Conservation (phyloP, 1,140 invertebrate genomes). For the Apis cerana region DNA sequence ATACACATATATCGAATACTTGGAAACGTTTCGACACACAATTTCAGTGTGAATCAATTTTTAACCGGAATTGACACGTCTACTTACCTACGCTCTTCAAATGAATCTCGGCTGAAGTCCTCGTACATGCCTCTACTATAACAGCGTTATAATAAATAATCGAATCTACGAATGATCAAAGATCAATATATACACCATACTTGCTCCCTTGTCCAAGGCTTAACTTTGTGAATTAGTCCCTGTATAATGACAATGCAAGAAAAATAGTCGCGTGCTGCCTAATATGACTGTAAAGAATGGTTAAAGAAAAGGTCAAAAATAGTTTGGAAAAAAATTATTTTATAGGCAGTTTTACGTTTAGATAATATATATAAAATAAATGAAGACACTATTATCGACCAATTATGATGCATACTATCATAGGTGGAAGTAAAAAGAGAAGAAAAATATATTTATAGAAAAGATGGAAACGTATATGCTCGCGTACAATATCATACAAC, state of each 20-base stretch:
- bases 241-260: conserved; percentile 58
- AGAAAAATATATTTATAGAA: background rate
- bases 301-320: conserved; percentile 1
- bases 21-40: conserved; percentile 44
- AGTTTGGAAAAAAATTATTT: background rate
- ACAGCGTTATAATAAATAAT: conserved; percentile 79
- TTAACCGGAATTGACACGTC: conserved; percentile 57
- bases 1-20: conserved; percentile 13
- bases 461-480: background rate
- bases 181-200: conserved; percentile 66
- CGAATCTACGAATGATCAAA: conserved; percentile 71
- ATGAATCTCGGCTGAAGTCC: conserved; percentile 91
- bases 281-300: conserved; percentile 60
- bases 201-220: conserved; percentile 76
- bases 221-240: conserved; percentile 79
- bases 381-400: conserved; percentile 21
- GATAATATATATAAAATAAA: background rate
- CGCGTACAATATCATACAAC: background rate
- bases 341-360: conserved; percentile 7
- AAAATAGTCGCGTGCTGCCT: conserved; percentile 57
- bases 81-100: conserved; percentile 91
- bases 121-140: conserved; percentile 87
- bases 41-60: conserved; percentile 71
- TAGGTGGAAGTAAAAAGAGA: background rate
- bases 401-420: background rate